Evolutionary conservation across 2,797 vertebrate genomes (phyloP).

Genomic region (Microchirus variegatus): DNA sequence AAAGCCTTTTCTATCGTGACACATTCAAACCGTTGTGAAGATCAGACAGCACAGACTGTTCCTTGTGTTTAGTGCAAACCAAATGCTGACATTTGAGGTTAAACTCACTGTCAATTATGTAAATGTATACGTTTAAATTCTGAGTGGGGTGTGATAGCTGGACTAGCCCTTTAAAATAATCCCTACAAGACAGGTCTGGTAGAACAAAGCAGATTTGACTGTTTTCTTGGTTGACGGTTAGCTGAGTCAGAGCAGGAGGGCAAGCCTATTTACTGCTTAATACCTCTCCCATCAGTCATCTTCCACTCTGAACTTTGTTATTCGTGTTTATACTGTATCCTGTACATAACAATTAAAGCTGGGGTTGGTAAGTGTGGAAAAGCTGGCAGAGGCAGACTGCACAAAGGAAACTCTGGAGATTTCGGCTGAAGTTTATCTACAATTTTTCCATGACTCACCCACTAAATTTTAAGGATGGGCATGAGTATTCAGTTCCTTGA

Average conservation of each 20-base stretch:
- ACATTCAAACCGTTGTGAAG: constrained; percentile 12
- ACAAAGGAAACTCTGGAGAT: too few species aligned
- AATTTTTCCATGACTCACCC: too few species aligned
- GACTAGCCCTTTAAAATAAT: background rate
- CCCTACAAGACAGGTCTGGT: background rate
- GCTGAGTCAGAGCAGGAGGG: constrained; percentile 10
- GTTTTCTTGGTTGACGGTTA: constrained; percentile 4
- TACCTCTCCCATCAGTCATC: constrained; percentile 6
- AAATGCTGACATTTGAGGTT: too few species aligned
- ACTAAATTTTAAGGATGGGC: too few species aligned
- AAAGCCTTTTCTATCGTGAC: too few species aligned
- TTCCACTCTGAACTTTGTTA: constrained; percentile 8
- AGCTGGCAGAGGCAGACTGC: too few species aligned
- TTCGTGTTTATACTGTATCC: constrained; percentile 4
- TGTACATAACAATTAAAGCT: background rate
- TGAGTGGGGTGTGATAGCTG: background rate
- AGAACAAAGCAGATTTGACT: background rate
- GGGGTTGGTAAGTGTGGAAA: too few species aligned
- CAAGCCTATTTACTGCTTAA: background rate
- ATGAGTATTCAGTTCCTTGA: too few species aligned
- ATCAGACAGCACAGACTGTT: constrained; percentile 1
- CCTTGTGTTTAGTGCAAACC: background rate
- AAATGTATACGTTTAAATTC: background rate
- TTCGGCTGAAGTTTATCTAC: too few species aligned
- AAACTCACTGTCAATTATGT: too few species aligned